Evolutionary conservation across 2,888 invertebrate genomes (phyloP), one percentile per base, ranked within the genome.

Genomic region (Oxyscelio sp.): DNA sequence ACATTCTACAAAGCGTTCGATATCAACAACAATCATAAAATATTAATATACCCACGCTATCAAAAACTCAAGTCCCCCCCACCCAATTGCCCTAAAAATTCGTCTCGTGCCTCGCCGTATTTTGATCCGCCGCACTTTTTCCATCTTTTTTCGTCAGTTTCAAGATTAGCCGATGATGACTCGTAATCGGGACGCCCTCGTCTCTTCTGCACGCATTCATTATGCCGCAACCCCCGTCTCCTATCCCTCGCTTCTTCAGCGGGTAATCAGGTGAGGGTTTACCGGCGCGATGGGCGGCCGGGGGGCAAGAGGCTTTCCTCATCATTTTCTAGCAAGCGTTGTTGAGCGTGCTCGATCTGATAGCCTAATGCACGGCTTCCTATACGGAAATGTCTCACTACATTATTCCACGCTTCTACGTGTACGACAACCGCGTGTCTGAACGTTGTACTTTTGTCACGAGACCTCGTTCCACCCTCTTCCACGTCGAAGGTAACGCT

Each of bases 301-400:
- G 24, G 79, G 56, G 48, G 58, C 13, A 21, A 50, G 68, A 65
- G 77, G 75, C 70, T 73, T 61, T 79, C 86, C 70, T 80, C 84
- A 43, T 86, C 84, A 83, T 86, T 85, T 86, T 83, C 86, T 84
- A 84, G 84, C 84, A 83, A 77, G 83, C 84, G 79, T 83, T 82
- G 82, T 84, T 87, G 91, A 91, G 93, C 93, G 93, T 93, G 94
- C 93, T 89, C 90, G 92, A 94, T 94, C 94, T 93, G 94, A 94
- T 94, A 94, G 92, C 91, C 92, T 94, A 94, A 94, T 94, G 93
- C 93, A 92, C 92, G 94, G 91, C 92, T 94, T 94, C 94, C 94
- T 93, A 92, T 93, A 89, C 93, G 94, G 94, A 94, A 94, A 94
- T 94, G 90, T 91, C 91, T 89, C 90, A 87, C 89, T 90, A 91